phyloP scores from a whole-genome alignment of 2,113 vertebrate genomes.

The Hippocampus abdominalis region DNA sequence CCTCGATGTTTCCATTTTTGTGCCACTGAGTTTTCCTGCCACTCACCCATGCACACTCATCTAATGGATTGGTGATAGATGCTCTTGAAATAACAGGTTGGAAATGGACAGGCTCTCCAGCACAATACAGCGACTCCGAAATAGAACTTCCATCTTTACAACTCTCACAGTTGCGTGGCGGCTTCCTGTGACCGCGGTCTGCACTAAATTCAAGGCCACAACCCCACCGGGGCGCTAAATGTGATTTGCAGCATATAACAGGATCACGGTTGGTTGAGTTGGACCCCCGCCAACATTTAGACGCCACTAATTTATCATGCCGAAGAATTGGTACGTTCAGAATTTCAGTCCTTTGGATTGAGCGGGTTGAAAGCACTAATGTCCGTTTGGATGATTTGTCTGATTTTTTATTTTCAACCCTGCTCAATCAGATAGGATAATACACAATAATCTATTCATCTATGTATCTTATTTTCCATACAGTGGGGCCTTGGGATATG shows the following conservation, averaged over 20 bases:
- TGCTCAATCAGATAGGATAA: background rate
- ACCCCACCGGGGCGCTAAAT: slow-evolving; percentile 44
- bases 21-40: background rate
- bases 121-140: slow-evolving; percentile 52
- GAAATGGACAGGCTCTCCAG: slow-evolving; percentile 62
- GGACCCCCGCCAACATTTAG: slow-evolving; percentile 36
- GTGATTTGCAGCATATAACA: slow-evolving; percentile 55
- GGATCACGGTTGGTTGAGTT: slow-evolving; percentile 58
- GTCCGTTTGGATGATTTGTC: background rate
- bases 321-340: slow-evolving; percentile 16
- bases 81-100: slow-evolving; percentile 53
- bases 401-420: background rate
- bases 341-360: background rate
- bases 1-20: slow-evolving; percentile 36
- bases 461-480: background rate
- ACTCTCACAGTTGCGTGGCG: slow-evolving; percentile 39
- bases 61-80: slow-evolving; percentile 64
- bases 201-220: slow-evolving; percentile 32
- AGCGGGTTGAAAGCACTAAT: background rate
- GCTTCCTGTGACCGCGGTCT: slow-evolving; percentile 38
- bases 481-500: background rate
- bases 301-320: slow-evolving; percentile 47
- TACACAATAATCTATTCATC: background rate
- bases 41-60: slow-evolving; percentile 46
- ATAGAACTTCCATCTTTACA: slow-evolving; percentile 45